Evolutionary conservation across 2,888 invertebrate genomes (phyloP).

Genomic region (Nysson spinosus): DNA sequence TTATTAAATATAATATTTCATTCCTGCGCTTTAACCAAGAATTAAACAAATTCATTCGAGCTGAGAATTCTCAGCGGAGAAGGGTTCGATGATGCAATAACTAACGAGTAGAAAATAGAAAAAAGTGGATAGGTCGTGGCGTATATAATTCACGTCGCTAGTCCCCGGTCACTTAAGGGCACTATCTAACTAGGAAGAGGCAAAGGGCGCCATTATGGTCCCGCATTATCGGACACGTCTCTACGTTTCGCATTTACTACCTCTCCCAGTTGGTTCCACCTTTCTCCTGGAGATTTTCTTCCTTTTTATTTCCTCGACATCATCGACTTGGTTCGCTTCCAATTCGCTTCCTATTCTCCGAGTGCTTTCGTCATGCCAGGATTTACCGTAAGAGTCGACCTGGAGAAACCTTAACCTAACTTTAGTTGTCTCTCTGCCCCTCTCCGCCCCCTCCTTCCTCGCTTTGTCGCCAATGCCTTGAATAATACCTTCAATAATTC

Average conservation of each 20-base stretch:
- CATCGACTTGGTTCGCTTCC: neutral
- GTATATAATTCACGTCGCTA: neutral
- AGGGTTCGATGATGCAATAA: neutral
- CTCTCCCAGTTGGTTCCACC: conserved; percentile 1
- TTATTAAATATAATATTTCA: too few species aligned
- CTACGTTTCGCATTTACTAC: conserved; percentile 37
- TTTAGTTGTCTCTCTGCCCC: too few species aligned
- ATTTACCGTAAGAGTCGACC: neutral
- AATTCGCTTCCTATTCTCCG: neutral
- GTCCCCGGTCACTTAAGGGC: conserved; percentile 25
- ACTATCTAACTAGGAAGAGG: conserved; percentile 41
- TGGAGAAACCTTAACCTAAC: neutral
- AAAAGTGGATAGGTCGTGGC: neutral
- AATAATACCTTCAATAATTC: too few species aligned
- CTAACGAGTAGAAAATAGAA: neutral
- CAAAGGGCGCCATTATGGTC: conserved; percentile 31
- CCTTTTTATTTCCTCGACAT: neutral
- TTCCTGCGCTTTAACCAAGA: too few species aligned
- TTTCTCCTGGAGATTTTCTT: neutral
- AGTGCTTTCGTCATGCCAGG: neutral
- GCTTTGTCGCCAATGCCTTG: neutral
- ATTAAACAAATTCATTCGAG: too few species aligned
- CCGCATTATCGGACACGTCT: conserved; percentile 37
- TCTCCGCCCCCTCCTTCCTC: neutral
- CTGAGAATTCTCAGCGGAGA: neutral